Conservation (phyloP, 1,140 invertebrate species). For the Ceratina japonica region DNA sequence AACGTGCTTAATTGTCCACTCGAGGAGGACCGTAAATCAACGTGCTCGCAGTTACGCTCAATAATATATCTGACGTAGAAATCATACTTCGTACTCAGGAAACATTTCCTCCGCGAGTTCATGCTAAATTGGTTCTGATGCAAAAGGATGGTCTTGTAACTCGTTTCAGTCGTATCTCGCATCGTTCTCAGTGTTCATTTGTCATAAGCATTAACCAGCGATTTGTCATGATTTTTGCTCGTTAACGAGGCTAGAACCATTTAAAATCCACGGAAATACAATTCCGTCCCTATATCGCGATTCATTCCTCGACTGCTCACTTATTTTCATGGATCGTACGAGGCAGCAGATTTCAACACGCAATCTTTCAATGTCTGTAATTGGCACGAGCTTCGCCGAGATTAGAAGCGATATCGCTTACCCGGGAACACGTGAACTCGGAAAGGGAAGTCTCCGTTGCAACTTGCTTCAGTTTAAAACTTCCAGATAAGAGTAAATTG, state of each 20-base stretch:
- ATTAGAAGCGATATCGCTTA: constrained; percentile 14
- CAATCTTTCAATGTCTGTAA: constrained; percentile 12
- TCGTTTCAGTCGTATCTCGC: not conserved
- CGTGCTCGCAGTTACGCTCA: no score
- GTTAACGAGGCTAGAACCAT: not conserved
- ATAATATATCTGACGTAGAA: not conserved
- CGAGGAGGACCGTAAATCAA: constrained; percentile 1
- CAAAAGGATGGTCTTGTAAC: not conserved
- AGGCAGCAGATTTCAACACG: not conserved
- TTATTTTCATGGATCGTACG: not conserved
- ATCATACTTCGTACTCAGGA: not conserved
- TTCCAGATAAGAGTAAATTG: constrained; percentile 67
- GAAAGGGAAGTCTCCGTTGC: not conserved
- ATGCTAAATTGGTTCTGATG: not conserved
- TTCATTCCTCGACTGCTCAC: not conserved
- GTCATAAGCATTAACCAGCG: not conserved
- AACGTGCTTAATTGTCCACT: constrained; percentile 4
- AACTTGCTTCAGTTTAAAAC: constrained; percentile 42
- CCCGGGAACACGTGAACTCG: constrained; percentile 23
- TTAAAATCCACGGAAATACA: not conserved
- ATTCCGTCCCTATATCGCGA: not conserved
- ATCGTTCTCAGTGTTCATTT: not conserved
- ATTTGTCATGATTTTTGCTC: no score
- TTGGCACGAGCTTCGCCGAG: constrained; percentile 9
- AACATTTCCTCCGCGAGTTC: not conserved